These are phyloP conservation scores for Cheilosia impressa DNA, from an alignment of 2,888 invertebrate genomes.

Conservation along the genomic window DNA sequence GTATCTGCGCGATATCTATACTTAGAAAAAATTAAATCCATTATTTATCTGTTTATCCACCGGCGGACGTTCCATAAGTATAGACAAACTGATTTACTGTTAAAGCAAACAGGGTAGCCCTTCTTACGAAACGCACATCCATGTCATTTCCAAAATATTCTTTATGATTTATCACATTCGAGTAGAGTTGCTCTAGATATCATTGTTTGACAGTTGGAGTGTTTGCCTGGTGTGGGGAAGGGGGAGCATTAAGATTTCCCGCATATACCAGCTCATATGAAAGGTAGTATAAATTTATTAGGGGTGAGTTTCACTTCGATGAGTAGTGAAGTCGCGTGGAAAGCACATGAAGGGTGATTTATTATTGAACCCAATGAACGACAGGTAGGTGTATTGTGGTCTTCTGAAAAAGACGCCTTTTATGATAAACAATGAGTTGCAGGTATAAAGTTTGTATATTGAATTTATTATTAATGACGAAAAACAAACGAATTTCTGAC, in stretches of 20 bases:
- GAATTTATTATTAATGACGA: not conserved
- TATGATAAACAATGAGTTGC: constrained; percentile 19
- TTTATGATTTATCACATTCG: constrained; percentile 57
- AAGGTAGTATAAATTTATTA: not conserved
- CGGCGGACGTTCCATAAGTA: constrained; percentile 33
- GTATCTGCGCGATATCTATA: too few species aligned
- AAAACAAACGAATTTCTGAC: too few species aligned
- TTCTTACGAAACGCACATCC: constrained; percentile 16
- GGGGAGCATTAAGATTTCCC: not conserved
- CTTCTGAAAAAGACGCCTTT: constrained; percentile 17
- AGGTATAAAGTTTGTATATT: not conserved
- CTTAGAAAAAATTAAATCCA: constrained; percentile 62
- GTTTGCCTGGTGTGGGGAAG: not conserved
- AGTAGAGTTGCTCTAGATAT: constrained; percentile 31
- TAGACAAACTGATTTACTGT: constrained; percentile 57
- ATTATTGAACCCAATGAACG: constrained; percentile 67
- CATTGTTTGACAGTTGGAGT: constrained; percentile 21
- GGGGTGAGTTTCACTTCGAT: constrained; percentile 26
- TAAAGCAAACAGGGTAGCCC: constrained; percentile 54
- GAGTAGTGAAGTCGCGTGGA: constrained; percentile 43
- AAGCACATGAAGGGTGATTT: constrained; percentile 65
- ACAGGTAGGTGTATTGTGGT: constrained; percentile 22
- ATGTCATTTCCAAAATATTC: constrained; percentile 6
- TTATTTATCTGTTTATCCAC: constrained; percentile 68
- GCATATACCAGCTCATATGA: not conserved